Evolutionary conservation across 2,888 invertebrate species (phyloP).

Genomic region (Eupithecia centaureata): DNA sequence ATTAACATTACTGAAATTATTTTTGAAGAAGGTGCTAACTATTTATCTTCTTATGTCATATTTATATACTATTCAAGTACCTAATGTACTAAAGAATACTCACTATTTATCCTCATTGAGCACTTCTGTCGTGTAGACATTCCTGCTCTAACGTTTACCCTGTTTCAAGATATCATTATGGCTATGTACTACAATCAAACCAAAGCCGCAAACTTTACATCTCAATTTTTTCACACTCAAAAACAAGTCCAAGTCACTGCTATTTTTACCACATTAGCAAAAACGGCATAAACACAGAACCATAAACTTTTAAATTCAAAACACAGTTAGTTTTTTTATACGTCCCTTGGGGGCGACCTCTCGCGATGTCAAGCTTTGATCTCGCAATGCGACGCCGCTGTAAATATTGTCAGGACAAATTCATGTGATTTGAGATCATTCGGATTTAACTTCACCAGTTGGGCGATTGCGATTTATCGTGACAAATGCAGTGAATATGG

Average conservation of each 20-base stretch:
- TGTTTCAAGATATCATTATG: too few species aligned
- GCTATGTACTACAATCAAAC: too few species aligned
- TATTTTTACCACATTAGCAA: constrained; percentile 36
- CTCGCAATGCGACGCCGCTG: constrained; percentile 60
- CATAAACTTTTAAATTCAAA: constrained; percentile 79
- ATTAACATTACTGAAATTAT: too few species aligned
- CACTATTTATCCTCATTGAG: too few species aligned
- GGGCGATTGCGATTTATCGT: constrained; percentile 73
- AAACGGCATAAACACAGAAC: constrained; percentile 45
- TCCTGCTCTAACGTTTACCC: too few species aligned
- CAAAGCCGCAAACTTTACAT: not conserved
- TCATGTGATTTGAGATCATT: constrained; percentile 77
- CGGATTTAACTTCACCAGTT: constrained; percentile 58
- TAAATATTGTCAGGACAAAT: constrained; percentile 82
- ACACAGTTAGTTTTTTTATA: constrained; percentile 65
- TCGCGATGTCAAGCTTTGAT: constrained; percentile 67
- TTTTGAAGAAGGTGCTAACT: too few species aligned
- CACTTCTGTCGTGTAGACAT: too few species aligned
- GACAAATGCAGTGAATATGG: constrained; percentile 53
- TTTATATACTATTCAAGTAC: too few species aligned
- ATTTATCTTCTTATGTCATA: too few species aligned
- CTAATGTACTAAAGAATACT: too few species aligned
- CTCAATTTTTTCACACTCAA: not conserved
- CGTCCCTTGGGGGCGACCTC: constrained; percentile 71
- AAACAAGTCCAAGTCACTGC: not conserved